phyloP scores from a whole-genome alignment of 1,140 invertebrate species.

The Diorhabda carinulata region DNA sequence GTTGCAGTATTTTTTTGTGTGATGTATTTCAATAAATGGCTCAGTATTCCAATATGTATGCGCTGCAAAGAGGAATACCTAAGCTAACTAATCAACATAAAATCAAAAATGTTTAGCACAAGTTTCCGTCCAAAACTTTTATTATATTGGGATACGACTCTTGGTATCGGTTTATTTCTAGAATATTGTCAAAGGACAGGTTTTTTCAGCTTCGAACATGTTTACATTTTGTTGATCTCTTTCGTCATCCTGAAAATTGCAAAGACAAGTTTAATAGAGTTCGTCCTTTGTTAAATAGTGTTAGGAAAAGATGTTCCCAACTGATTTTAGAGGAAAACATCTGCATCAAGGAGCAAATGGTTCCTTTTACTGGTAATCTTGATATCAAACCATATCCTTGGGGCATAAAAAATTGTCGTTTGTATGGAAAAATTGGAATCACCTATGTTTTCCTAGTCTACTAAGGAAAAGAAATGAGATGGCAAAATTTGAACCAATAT shows the following conservation, averaged over 20 bases:
- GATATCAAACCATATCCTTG: constrained; percentile 25
- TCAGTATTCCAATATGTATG: constrained; percentile 12
- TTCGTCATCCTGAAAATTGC: background rate
- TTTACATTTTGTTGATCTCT: constrained; percentile 9
- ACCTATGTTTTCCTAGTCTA: constrained; percentile 24
- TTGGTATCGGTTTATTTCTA: constrained; percentile 9
- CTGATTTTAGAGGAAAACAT: constrained; percentile 22
- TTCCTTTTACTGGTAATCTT: constrained; percentile 1
- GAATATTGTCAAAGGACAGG: constrained; percentile 5
- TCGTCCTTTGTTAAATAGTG: background rate
- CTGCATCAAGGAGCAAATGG: constrained; percentile 5
- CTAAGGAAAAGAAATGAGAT: constrained; percentile 19
- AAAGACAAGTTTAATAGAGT: background rate
- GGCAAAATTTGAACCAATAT: constrained; percentile 1
- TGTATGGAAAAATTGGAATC: constrained; percentile 20
- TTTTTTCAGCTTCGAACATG: constrained; percentile 9
- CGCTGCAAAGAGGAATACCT: constrained; percentile 8
- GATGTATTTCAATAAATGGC: constrained; percentile 10
- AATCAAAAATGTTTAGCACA: constrained; percentile 26
- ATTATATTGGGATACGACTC: constrained; percentile 19
- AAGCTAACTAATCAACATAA: constrained; percentile 7
- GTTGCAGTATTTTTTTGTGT: constrained; percentile 8
- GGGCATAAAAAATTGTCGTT: constrained; percentile 24
- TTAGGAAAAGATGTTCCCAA: constrained; percentile 1
- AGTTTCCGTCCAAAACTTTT: constrained; percentile 23